These are phyloP conservation scores for Chloromyia formosa DNA, from an alignment of 2,888 invertebrate genomes.

Conservation along the genomic window DNA sequence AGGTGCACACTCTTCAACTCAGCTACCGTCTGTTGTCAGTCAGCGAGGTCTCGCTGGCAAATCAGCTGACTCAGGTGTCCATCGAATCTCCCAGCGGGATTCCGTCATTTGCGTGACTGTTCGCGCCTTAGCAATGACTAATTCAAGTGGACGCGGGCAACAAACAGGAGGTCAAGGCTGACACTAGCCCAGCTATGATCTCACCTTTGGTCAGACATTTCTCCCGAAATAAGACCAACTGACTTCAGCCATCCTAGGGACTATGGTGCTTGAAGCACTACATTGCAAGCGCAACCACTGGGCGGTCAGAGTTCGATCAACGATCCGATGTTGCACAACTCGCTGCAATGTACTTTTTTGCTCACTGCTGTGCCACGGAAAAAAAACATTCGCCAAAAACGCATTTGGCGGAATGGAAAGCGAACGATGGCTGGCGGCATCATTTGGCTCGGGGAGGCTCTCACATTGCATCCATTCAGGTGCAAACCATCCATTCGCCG, in stretches of 20 bases:
- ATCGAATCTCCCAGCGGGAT: not conserved
- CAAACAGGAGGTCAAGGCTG: slow-evolving; percentile 20
- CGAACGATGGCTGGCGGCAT: not conserved
- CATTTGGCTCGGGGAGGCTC: not conserved
- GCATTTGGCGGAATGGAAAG: slow-evolving; percentile 13
- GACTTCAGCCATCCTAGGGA: too few species aligned
- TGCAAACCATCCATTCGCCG: not conserved
- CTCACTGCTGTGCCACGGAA: not conserved
- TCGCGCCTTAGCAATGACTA: not conserved
- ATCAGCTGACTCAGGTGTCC: not conserved
- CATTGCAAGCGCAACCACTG: too few species aligned
- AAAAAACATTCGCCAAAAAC: slow-evolving; percentile 13
- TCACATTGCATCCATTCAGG: not conserved
- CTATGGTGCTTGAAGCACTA: too few species aligned
- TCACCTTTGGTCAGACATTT: not conserved
- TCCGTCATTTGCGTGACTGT: not conserved
- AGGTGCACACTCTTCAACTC: slow-evolving; percentile 64
- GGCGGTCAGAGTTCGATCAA: too few species aligned
- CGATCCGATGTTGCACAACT: not conserved
- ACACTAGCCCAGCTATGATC: not conserved
- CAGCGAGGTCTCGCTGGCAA: not conserved
- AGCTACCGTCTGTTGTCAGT: not conserved
- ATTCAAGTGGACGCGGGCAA: not conserved
- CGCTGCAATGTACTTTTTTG: not conserved
- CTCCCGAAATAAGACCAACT: too few species aligned